Percentiles rank a stretch among this genome's conserved stretches.
These are phyloP conservation scores for Ommatoiulus sabulosus DNA, from an alignment of 2,888 invertebrate genomes.

Conservation along the genomic window DNA sequence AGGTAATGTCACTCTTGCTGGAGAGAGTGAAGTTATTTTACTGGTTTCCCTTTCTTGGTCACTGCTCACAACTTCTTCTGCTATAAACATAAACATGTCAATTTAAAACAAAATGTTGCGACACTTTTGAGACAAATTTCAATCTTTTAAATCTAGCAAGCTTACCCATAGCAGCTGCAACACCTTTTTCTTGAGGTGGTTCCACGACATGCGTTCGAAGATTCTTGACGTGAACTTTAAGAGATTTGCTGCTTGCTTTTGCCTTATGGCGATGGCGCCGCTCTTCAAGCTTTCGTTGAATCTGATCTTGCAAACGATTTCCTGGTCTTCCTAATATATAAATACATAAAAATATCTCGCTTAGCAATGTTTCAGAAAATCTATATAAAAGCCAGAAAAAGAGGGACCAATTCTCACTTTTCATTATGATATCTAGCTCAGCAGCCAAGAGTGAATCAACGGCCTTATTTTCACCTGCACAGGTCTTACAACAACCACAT, in stretches of 20 bases:
- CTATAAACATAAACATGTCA: slow-evolving; percentile 38
- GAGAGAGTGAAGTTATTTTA: slow-evolving; percentile 81
- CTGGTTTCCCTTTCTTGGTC: slow-evolving; percentile 75
- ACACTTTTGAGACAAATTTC: neutral
- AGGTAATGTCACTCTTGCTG: slow-evolving; percentile 78
- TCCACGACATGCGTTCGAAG: slow-evolving; percentile 42
- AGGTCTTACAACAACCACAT: slow-evolving; percentile 92
- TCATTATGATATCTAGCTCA: slow-evolving; percentile 60
- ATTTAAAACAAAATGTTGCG: neutral
- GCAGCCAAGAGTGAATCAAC: slow-evolving; percentile 70
- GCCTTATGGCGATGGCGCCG: slow-evolving; percentile 64
- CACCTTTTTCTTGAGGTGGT: slow-evolving; percentile 55
- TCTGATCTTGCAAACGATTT: slow-evolving; percentile 73
- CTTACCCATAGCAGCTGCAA: slow-evolving; percentile 55
- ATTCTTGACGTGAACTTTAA: slow-evolving; percentile 57
- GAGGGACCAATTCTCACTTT: slow-evolving; percentile 59
- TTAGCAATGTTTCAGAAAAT: neutral
- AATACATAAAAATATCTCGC: neutral
- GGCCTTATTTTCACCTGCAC: slow-evolving; percentile 79
- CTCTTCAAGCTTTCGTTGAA: slow-evolving; percentile 73
- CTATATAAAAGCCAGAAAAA: neutral
- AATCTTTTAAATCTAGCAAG: neutral
- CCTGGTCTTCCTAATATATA: slow-evolving; percentile 68
- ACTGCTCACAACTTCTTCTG: slow-evolving; percentile 67
- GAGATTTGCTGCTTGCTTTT: slow-evolving; percentile 59